A percentile compares a stretch with the other conserved stretches of the same genome.
Evolutionary conservation across 2,888 invertebrate species (phyloP).

Genomic region (Ametastegia equiseti): DNA sequence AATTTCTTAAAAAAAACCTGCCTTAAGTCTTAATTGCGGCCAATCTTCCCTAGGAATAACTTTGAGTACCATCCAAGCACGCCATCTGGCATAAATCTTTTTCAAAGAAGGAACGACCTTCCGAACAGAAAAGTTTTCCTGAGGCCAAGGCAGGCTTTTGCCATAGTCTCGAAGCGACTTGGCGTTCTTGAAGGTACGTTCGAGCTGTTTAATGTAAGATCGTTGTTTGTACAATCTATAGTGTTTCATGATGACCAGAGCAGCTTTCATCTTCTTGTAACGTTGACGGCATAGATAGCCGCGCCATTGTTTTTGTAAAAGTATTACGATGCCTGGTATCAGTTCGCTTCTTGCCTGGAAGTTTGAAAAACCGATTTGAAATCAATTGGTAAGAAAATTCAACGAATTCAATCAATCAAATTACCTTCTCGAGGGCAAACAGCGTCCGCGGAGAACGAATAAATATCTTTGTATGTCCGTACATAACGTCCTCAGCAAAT

Average conservation of each 20-base stretch:
- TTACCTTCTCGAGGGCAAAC: constrained; percentile 89
- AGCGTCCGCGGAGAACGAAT: constrained; percentile 95
- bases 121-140: constrained; percentile 84
- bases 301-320: constrained; percentile 97
- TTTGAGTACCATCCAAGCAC: constrained; percentile 91
- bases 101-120: constrained; percentile 81
- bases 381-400: constrained; percentile 8
- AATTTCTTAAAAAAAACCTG: too few relatives aligned
- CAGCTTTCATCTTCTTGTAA: constrained; percentile 92
- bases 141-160: constrained; percentile 89
- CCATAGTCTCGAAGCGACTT: constrained; percentile 86
- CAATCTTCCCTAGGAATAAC: constrained; percentile 90
- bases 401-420: background rate
- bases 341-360: constrained; percentile 86
- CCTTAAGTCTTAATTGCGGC: constrained; percentile 90
- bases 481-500: constrained; percentile 90
- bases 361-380: constrained; percentile 38
- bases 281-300: constrained; percentile 86
- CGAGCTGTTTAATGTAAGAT: constrained; percentile 83
- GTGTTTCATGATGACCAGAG: constrained; percentile 87
- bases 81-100: constrained; percentile 87
- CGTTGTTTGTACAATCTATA: constrained; percentile 89
- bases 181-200: constrained; percentile 82
- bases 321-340: constrained; percentile 93
- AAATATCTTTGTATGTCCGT: constrained; percentile 97